A percentile compares a stretch with the other conserved stretches of the same genome.
Conservation (phyloP, 2,888 invertebrate species). For the Amphipoea lucens region DNA sequence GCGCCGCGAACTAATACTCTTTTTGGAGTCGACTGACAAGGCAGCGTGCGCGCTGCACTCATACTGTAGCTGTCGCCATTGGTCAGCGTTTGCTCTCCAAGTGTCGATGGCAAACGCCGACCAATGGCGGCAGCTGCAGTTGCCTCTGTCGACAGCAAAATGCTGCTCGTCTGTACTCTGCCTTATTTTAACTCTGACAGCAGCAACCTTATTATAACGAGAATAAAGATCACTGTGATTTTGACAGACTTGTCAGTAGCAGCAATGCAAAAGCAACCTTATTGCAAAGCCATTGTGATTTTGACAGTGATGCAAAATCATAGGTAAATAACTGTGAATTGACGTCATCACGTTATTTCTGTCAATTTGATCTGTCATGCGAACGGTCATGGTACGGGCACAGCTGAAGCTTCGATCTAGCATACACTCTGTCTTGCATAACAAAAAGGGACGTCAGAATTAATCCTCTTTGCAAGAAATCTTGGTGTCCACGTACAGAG, state of each 20-base stretch:
- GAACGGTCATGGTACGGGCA: not conserved
- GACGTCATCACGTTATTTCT: not conserved
- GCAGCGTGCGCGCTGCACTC: no score
- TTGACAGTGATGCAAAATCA: not conserved
- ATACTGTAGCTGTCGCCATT: no score
- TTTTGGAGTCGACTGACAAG: no score
- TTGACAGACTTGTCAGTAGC: not conserved
- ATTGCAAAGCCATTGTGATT: not conserved
- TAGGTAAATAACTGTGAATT: not conserved
- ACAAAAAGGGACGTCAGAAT: slow-evolving; percentile 47
- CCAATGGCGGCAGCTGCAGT: no score
- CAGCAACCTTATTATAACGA: not conserved
- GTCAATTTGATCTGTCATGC: not conserved
- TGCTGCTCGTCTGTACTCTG: no score
- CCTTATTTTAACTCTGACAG: not conserved
- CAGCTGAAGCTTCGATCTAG: not conserved
- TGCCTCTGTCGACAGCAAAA: no score
- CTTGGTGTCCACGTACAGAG: slow-evolving; percentile 83
- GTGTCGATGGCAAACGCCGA: no score
- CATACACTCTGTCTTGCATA: slow-evolving; percentile 27
- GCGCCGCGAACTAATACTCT: no score
- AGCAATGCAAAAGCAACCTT: not conserved
- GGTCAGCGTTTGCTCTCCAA: no score
- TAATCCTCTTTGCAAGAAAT: slow-evolving; percentile 79
- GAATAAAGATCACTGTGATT: not conserved